phyloP scores from a whole-genome alignment of 2,888 invertebrate species.

The Pheosia tremula region DNA sequence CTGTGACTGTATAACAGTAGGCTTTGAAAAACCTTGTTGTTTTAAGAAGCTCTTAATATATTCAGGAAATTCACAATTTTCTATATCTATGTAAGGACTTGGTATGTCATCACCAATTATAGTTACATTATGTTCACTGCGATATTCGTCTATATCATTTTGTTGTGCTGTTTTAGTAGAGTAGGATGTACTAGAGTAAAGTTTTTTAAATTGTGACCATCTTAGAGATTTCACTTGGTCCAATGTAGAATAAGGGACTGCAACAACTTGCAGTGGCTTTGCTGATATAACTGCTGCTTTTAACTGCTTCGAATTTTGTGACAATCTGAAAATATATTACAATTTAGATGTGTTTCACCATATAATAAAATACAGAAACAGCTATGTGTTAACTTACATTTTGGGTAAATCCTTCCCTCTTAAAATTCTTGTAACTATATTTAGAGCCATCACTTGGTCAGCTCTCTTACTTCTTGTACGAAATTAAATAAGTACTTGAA shows the following conservation, averaged over 20 bases:
- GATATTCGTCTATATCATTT: slow-evolving; percentile 86
- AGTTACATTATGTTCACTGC: slow-evolving; percentile 88
- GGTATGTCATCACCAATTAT: slow-evolving; percentile 89
- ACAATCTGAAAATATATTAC: slow-evolving; percentile 50
- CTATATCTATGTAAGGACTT: slow-evolving; percentile 90
- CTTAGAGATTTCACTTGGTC: slow-evolving; percentile 32
- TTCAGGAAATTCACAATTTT: slow-evolving; percentile 90
- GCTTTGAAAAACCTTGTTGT: slow-evolving; percentile 87
- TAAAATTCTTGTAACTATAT: slow-evolving; percentile 45
- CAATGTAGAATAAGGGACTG: slow-evolving; percentile 39
- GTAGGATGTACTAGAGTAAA: slow-evolving; percentile 47
- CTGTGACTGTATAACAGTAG: slow-evolving; percentile 93
- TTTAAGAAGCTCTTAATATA: slow-evolving; percentile 86
- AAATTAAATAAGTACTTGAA: background rate
- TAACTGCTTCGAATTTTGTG: slow-evolving; percentile 44
- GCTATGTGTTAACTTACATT: slow-evolving; percentile 55
- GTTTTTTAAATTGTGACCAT: slow-evolving; percentile 25
- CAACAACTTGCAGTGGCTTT: slow-evolving; percentile 34
- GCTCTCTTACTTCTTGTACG: background rate
- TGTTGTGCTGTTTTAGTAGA: slow-evolving; percentile 57
- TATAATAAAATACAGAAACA: slow-evolving; percentile 11
- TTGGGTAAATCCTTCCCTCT: slow-evolving; percentile 53
- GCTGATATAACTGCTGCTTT: slow-evolving; percentile 31
- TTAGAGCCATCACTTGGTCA: slow-evolving; percentile 49
- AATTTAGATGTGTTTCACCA: background rate